phyloP scores from a whole-genome alignment of 2,888 invertebrate species.

The Lithophane socia region DNA sequence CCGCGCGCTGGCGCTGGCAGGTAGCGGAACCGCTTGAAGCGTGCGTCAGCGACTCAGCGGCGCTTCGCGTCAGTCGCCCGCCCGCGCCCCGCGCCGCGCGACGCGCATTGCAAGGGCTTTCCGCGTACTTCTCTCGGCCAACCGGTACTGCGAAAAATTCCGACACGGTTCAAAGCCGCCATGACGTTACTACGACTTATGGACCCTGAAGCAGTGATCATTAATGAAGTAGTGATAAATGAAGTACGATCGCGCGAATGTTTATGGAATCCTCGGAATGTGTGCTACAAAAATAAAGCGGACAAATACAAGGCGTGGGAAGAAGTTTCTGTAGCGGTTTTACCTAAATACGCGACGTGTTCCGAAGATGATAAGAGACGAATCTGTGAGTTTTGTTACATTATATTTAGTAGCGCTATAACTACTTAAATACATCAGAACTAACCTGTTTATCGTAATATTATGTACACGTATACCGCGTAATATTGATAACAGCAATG shows the following conservation, averaged over 20 bases:
- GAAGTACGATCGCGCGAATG: slow-evolving; percentile 42
- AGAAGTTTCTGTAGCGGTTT: slow-evolving; percentile 20
- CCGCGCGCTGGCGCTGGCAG: slow-evolving; percentile 6
- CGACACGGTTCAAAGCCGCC: slow-evolving; percentile 10
- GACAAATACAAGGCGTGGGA: slow-evolving; percentile 32
- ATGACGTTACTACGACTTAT: slow-evolving; percentile 9
- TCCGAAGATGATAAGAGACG: neutral
- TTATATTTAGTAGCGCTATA: neutral
- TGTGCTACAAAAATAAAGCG: slow-evolving; percentile 17
- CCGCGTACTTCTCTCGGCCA: neutral
- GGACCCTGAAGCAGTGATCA: slow-evolving; percentile 16
- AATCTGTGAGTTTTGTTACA: slow-evolving; percentile 31
- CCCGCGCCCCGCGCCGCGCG: slow-evolving; percentile 38
- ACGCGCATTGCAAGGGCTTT: neutral
- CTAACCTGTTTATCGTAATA: neutral
- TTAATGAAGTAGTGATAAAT: slow-evolving; percentile 22
- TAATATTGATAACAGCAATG: neutral
- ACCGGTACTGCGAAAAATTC: neutral
- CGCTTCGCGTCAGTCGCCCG: neutral
- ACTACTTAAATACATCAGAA: neutral
- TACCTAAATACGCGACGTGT: slow-evolving; percentile 8
- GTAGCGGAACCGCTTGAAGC: neutral
- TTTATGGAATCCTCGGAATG: slow-evolving; percentile 35
- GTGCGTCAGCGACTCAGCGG: too few relatives aligned
- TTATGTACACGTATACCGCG: neutral